Evolutionary conservation across 23 tunicate species (phyloP), one percentile per base, ranked within the genome.

Genomic region (Halocynthia aurantium): DNA sequence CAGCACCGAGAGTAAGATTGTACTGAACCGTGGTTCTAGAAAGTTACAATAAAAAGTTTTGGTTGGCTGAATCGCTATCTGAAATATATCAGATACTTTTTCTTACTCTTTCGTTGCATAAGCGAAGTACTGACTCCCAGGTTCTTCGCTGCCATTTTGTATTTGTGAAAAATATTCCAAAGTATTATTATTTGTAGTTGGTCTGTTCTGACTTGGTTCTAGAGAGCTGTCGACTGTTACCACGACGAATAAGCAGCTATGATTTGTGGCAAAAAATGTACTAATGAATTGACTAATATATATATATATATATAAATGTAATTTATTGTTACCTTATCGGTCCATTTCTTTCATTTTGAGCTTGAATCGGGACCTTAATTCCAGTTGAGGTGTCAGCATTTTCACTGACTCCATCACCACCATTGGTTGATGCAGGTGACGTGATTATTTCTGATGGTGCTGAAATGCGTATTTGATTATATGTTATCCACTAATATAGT

Each of bases 161-260:
- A 31, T 31, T 31, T 31, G 44, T 31, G 4, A 31, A 31, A 31
- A 31, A 31, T 31, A 31, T 10, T 65, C 70, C 10, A 65, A 65
- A 65, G 70, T 49, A 20, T 6, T 65, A 2, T 49, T 65, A 5
- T 5, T 74, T n/a, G 18, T 15, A 2, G 57, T 15, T 56, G 20
- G 19, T 56, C 78, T 53, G 18, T 18, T 7, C 1, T 54, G 13
- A 18, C 78, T 74, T 10, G 22, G 31, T 20, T 53, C 63, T 54
- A 54, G 2, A 11, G 78, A 74, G 22, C 56, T 54, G 21, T 74
- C 78, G 22, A 53, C 62, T 7, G 78, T 74, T 18, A 74, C 62
- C 8, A 54, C 62, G 60, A 74, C 62, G 31, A 74, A 74, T 8
- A 74, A 5, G 31, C 78, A 74, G 57, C 78, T 74, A 49, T 21